Evolutionary conservation across 2,888 invertebrate genomes (phyloP).

Genomic region (Diachrysia chrysitis): DNA sequence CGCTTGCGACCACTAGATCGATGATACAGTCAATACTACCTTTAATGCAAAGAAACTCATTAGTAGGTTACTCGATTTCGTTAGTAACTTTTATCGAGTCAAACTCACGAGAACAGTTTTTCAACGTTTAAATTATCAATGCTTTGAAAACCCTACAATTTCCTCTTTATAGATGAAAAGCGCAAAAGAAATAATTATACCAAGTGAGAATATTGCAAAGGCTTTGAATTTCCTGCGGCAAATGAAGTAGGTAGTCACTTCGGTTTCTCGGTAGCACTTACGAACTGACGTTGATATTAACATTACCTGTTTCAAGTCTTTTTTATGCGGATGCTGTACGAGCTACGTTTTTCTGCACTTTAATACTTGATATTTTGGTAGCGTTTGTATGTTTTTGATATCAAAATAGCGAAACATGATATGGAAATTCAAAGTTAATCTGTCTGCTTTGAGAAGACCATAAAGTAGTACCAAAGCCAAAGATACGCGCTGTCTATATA

Average conservation of each 20-base stretch:
- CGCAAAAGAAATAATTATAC: conserved; percentile 55
- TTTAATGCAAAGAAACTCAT: too few relatives aligned
- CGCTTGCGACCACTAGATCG: too few relatives aligned
- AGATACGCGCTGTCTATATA: too few relatives aligned
- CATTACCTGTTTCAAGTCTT: conserved; percentile 28
- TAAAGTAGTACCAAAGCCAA: too few relatives aligned
- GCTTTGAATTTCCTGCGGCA: conserved; percentile 60
- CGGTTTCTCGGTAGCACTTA: conserved; percentile 42
- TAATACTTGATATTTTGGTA: not conserved
- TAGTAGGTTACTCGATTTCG: not conserved
- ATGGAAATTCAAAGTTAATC: not conserved
- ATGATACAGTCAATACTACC: too few relatives aligned
- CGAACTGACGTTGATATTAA: conserved; percentile 24
- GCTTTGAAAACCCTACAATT: conserved; percentile 34
- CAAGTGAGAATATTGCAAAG: conserved; percentile 48
- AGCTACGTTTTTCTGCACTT: conserved; percentile 1
- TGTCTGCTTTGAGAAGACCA: not conserved
- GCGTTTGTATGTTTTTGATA: not conserved
- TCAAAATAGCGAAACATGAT: not conserved
- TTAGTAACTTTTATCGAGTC: not conserved
- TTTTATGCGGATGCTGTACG: conserved; percentile 6
- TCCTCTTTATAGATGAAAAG: conserved; percentile 47
- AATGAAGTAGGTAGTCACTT: conserved; percentile 53
- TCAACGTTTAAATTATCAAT: conserved; percentile 13
- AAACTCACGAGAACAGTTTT: not conserved